phyloP scores from a whole-genome alignment of 2,888 invertebrate species.

The Crematogaster levior region DNA sequence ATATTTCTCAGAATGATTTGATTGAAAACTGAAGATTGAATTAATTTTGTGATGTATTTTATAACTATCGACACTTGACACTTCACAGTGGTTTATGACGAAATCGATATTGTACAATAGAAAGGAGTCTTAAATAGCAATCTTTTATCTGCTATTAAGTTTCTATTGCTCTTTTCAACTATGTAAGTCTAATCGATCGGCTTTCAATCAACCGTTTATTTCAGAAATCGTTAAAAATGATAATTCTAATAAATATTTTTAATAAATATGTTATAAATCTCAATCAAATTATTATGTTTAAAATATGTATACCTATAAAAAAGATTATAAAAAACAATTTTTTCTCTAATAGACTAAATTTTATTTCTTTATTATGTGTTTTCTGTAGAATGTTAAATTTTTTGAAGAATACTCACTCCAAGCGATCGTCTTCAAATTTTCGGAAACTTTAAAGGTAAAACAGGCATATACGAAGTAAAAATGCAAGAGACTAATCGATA shows the following conservation, averaged over 20 bases:
- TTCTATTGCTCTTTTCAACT: not conserved
- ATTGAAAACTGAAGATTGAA: not conserved
- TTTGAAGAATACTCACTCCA: conserved; percentile 25
- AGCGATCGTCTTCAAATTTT: not conserved
- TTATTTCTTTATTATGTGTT: not conserved
- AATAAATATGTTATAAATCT: not conserved
- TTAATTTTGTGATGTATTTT: not conserved
- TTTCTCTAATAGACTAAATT: not conserved
- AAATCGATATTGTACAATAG: not conserved
- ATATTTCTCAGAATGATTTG: not conserved
- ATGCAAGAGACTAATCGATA: not conserved
- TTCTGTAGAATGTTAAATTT: no score
- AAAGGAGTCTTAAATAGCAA: not conserved
- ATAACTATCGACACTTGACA: not conserved
- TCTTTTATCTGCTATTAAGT: not conserved
- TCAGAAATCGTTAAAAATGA: not conserved
- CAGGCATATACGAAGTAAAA: not conserved
- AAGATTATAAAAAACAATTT: not conserved
- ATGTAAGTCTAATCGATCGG: not conserved
- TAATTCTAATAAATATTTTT: not conserved
- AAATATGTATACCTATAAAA: not conserved
- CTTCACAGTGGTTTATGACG: not conserved
- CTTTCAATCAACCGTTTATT: not conserved
- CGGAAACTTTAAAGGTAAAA: not conserved
- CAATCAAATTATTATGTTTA: not conserved